Conservation (phyloP, 2,888 invertebrate species). For the Polylopha cassiicola region DNA sequence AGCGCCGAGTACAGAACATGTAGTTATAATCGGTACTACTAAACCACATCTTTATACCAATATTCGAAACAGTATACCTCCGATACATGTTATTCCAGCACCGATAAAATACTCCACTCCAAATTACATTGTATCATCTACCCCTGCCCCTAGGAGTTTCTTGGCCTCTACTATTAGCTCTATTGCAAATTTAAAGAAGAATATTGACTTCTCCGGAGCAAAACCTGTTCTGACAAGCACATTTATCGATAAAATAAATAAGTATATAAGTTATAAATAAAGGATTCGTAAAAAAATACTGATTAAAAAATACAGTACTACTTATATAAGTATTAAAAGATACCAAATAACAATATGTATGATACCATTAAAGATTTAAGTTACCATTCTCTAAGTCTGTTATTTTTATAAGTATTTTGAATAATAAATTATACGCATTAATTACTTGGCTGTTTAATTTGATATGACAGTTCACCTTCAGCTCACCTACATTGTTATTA, state of each 20-base stretch:
- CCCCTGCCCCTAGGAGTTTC: conserved; percentile 24
- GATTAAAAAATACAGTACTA: neutral
- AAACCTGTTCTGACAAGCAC: conserved; percentile 52
- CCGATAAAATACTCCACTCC: conserved; percentile 18
- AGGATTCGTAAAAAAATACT: neutral
- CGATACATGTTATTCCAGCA: conserved; percentile 27
- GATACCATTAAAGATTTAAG: conserved; percentile 1
- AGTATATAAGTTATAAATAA: conserved; percentile 53
- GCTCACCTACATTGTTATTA: too few relatives aligned
- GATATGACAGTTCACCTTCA: too few relatives aligned
- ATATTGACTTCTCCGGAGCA: conserved; percentile 35
- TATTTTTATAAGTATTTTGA: conserved; percentile 15
- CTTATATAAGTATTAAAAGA: neutral
- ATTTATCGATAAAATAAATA: conserved; percentile 61
- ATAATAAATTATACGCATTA: neutral
- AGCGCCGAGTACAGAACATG: conserved; percentile 40
- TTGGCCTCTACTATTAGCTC: conserved; percentile 43
- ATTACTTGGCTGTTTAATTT: too few relatives aligned
- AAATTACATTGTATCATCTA: conserved; percentile 11
- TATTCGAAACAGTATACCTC: conserved; percentile 35
- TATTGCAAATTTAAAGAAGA: conserved; percentile 51
- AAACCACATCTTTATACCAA: conserved; percentile 49
- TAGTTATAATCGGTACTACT: conserved; percentile 44
- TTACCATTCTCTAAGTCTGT: conserved; percentile 14
- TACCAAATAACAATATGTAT: conserved; percentile 13